Conservation (phyloP, 2,797 vertebrate species). For the Melanotaenia pygmaea region DNA sequence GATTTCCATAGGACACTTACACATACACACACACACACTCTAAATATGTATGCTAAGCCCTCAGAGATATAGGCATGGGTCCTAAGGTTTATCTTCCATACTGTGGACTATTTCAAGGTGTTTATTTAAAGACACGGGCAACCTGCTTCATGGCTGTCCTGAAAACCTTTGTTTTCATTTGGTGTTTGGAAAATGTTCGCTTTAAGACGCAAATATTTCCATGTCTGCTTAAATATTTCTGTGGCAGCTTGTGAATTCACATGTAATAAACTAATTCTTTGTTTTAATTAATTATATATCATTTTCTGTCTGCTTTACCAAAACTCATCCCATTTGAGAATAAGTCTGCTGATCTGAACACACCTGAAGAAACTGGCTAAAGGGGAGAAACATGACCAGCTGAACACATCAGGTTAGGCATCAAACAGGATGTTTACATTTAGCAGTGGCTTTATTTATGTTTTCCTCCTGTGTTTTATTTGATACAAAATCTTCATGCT, state of each 20-base stretch:
- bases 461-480: background rate
- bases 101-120: constrained; percentile 69
- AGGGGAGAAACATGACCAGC: background rate
- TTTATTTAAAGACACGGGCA: constrained; percentile 49
- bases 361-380: background rate
- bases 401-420: background rate
- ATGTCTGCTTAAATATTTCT: constrained; percentile 16
- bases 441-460: background rate
- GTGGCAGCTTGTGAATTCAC: constrained; percentile 17
- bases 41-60: constrained; percentile 52
- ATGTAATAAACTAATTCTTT: constrained; percentile 20
- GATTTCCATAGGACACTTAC: constrained; percentile 9
- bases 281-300: constrained; percentile 33
- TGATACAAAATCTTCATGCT: too few relatives aligned
- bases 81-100: constrained; percentile 15
- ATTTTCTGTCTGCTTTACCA: constrained; percentile 19
- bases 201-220: constrained; percentile 14
- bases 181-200: background rate
- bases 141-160: constrained; percentile 35
- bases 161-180: constrained; percentile 22
- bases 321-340: background rate
- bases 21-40: constrained; percentile 8
- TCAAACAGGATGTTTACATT: background rate
- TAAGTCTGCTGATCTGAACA: constrained; percentile 5
- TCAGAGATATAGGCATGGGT: constrained; percentile 48